A percentile compares a stretch with the other conserved stretches of the same genome.
phyloP scores from a whole-genome alignment of 37 sponge, comb jelly and placozoan genomes.

The Beroe forskalii region DNA sequence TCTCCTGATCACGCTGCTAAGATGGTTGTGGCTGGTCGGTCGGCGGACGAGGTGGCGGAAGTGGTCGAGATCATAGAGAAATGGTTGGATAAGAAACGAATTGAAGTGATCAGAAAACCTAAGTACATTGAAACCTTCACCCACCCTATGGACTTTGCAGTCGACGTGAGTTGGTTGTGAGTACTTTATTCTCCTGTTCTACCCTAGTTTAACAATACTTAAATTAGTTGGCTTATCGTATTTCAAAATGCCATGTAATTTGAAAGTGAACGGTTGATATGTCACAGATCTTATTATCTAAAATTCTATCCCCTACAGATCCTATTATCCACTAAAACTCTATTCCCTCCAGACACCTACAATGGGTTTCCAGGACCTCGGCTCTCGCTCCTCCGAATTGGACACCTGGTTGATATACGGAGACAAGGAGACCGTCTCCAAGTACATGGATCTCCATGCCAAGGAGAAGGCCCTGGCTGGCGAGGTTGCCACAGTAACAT shows the following conservation, averaged over 20 bases:
- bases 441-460: neutral
- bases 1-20: neutral
- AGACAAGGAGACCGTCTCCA: neutral
- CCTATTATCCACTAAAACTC: no score
- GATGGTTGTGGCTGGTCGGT: neutral
- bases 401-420: neutral
- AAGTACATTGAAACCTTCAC: neutral
- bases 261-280: no score
- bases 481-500: neutral
- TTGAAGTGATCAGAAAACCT: neutral
- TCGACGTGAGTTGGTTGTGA: no score
- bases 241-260: no score
- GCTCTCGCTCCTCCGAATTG: neutral
- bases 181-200: no score
- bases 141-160: neutral
- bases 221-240: no score
- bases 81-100: neutral
- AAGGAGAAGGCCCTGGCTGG: neutral
- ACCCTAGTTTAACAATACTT: no score
- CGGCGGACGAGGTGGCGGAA: neutral
- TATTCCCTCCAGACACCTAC: neutral
- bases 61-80: neutral
- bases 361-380: neutral
- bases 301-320: neutral
- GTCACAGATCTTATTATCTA: no score